A percentile compares a stretch with the other conserved stretches of the same genome.
phyloP scores from a whole-genome alignment of 2,797 vertebrate species.

The Lacerta viridis region DNA sequence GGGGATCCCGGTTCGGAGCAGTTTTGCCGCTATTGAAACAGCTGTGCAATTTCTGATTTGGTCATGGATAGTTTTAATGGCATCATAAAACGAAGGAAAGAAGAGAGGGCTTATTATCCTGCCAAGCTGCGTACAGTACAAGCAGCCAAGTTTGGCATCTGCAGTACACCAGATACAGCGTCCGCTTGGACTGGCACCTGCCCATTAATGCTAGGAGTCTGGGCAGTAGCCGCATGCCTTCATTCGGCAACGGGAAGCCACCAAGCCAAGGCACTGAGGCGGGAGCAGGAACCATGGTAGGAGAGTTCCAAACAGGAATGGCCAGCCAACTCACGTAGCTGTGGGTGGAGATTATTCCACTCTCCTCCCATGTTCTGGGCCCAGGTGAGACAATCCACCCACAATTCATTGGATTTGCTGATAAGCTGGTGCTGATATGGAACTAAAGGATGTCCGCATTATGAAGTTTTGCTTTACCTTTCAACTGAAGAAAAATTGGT shows the following conservation, averaged over 20 bases:
- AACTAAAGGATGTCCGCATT: too few species aligned
- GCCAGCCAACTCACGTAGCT: too few species aligned
- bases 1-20: conserved; percentile 71
- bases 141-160: conserved; percentile 64
- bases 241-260: neutral
- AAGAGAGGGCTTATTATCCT: conserved; percentile 65
- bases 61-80: conserved; percentile 80
- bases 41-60: conserved; percentile 79
- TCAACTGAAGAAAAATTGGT: neutral
- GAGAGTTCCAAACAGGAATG: too few species aligned
- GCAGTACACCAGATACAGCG: conserved; percentile 41
- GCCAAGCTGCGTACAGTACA: conserved; percentile 58
- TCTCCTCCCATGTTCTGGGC: too few species aligned
- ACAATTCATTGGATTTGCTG: too few species aligned
- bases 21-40: conserved; percentile 77
- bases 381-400: too few species aligned
- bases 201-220: conserved; percentile 33
- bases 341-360: too few species aligned
- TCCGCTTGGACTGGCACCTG: conserved; percentile 58
- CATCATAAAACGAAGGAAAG: conserved; percentile 71
- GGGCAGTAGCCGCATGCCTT: conserved; percentile 15
- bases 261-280: neutral
- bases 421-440: too few species aligned
- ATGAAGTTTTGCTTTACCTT: too few species aligned
- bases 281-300: neutral